Conservation (phyloP, 2,888 invertebrate species). For the Latheticus oryzae region DNA sequence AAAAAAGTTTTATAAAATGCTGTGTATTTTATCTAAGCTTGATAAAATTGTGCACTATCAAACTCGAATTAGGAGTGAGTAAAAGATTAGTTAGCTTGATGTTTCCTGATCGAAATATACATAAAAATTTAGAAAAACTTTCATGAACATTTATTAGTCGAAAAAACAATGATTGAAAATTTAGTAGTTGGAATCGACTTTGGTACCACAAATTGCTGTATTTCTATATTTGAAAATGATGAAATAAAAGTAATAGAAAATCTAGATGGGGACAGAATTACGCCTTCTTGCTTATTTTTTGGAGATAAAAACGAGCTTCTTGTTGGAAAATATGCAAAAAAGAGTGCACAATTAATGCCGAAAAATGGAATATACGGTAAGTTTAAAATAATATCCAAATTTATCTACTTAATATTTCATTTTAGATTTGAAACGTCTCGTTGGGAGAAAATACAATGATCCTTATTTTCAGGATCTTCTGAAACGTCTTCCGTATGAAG, state of each 20-base stretch:
- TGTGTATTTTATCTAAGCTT: too few species aligned
- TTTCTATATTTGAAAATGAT: constrained; percentile 3
- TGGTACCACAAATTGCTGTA: constrained; percentile 38
- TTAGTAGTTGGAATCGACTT: constrained; percentile 37
- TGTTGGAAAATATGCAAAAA: constrained; percentile 29
- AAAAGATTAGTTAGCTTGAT: too few species aligned
- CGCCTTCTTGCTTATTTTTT: constrained; percentile 28
- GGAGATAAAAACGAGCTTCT: not conserved
- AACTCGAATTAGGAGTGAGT: too few species aligned
- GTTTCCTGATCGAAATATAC: too few species aligned
- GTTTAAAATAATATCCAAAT: too few species aligned
- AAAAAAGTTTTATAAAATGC: too few species aligned
- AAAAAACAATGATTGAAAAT: constrained; percentile 26
- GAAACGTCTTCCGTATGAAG: constrained; percentile 45
- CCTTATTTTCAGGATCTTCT: constrained; percentile 47
- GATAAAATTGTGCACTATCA: too few species aligned
- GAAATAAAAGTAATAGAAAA: constrained; percentile 24
- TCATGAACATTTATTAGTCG: too few species aligned
- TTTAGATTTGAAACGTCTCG: constrained; percentile 52
- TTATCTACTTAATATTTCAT: too few species aligned
- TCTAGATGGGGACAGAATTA: constrained; percentile 32
- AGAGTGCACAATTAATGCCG: constrained; percentile 12
- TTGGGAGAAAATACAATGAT: constrained; percentile 49
- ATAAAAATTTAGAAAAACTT: too few species aligned
- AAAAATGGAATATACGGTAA: constrained; percentile 32